Base-by-base conservation (phyloP, 2,797 vertebrate genomes). In the Sebastes hubbsi region DNA sequence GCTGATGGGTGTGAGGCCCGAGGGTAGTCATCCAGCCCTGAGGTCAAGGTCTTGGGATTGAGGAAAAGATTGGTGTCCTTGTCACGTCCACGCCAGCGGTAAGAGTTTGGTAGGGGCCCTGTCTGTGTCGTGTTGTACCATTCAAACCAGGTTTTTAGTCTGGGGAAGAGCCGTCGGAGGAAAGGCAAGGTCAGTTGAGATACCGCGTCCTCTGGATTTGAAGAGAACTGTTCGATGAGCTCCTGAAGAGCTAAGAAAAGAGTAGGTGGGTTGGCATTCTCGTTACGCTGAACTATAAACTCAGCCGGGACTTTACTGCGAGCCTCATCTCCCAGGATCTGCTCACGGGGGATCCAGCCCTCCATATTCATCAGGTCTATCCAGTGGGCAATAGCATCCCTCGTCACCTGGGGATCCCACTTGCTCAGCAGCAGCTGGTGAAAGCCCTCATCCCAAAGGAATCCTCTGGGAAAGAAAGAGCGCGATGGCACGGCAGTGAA, bases 381-480 rank as follows among this genome's bases (percentile, higher is more conserved):
- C 98, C 98, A 99, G 89, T 99, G 97, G 2, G 95, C 96, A 1
- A 98, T 71, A 3, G 93, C 93, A 64, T 99, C 97, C 1, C 91
- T 95, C 4, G 96, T 97, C 72, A 99, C 92, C 8, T 90, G 91
- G 0, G 96, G 94, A 72, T 97, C 96, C 98, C 98, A 99, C 79
- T 97, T 97, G 56, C 91, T 95, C 63, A 99, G 88, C 61, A 99
- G 92, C 56, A 99, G 93, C 87, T 99, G 97, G 88, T 99, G 98
- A 88, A 99, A 99, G 42, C 98, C 98, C 73, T 99, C 98, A 0
- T 99, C 98, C 98, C 98, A 99, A 24, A 99, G 96, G 88, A 99
- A 99, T 16, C 98, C 98, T 0, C 98, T 94, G 0, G 98, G 98
- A 79, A 99, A 99, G 91, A 99, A 99, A 5, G 98, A 99, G 30